Evolutionary conservation across 2,888 invertebrate species (phyloP), one percentile per base, ranked within the genome.

Genomic region (Acleris literana): DNA sequence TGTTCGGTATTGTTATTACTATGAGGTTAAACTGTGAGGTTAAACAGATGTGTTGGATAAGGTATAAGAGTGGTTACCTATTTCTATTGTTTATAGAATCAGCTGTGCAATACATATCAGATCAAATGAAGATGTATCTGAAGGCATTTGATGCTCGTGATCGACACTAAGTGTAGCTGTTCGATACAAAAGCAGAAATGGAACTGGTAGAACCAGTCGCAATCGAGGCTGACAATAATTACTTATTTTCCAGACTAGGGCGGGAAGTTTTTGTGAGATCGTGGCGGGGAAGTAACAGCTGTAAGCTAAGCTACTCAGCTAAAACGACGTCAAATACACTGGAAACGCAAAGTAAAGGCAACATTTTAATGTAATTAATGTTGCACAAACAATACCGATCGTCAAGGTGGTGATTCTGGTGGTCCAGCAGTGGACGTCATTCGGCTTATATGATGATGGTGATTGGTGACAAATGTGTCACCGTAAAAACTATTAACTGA

Each of bases 221-320:
- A 49, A 33, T 9, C 49, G 59, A 17, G 29, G 60, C 20, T 20
- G 60, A 22, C 54, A 64, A 59, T 49, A 59, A 64, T 60, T 55
- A 60, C 54, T 49, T 20, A 18, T 54, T 54, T 59, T 39, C 48
- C 59, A 17, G 9, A 51, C 60, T 51, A 64, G n/a, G 13, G 13
- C 25, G n/a, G 43, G 43, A 59, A 18, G n/a, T n/a, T 20, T 56
- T 56, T 60, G 16, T 11, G 16, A 44, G 16, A 64, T 49, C 9
- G 6, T 44, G 46, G 7, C 25, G 51, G 16, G 11, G 2, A 39
- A 20, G 39, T 56, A 62, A 33, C 33, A 33, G 7, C 33, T 33
- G 33, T 33, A 33, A 9, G 29, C 29, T 29, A 55, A 5, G 17
- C 33, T n/a, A 13, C 39, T 39, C 13, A 39, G 13, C 13, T 39